These are phyloP conservation scores for Andrena fulva DNA, from an alignment of 2,888 invertebrate species.

Conservation along the genomic window DNA sequence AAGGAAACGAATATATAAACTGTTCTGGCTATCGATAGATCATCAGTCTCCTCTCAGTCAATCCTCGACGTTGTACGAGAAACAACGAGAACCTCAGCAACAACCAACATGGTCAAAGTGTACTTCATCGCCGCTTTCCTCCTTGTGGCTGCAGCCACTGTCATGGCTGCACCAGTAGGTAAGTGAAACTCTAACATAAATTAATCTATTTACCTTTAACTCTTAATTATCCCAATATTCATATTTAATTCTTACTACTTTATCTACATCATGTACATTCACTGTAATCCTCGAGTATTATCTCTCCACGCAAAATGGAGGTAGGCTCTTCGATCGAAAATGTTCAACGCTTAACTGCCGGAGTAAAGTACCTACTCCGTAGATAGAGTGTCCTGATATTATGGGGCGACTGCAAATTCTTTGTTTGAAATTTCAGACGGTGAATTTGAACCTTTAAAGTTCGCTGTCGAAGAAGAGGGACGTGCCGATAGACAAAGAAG, in stretches of 20 bases:
- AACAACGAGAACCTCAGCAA: background rate
- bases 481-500: constrained; percentile 78
- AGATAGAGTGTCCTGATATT: no score
- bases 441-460: background rate
- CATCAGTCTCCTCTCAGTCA: constrained; percentile 21
- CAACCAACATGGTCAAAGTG: constrained; percentile 51
- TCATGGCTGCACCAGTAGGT: constrained; percentile 40
- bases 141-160: constrained; percentile 39
- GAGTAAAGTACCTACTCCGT: background rate
- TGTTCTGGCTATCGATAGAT: background rate
- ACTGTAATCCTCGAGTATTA: no score
- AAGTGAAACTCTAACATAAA: background rate
- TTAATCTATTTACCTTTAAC: background rate
- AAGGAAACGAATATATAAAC: constrained; percentile 29
- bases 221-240: background rate
- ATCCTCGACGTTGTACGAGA: background rate
- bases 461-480: background rate
- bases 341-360: no score
- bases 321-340: no score
- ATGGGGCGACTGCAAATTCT: no score
- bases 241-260: background rate
- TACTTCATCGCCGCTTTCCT: constrained; percentile 50
- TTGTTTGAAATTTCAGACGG: constrained; percentile 6
- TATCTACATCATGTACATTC: no score
- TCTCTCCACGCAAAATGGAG: no score